Base-by-base conservation (phyloP, 2,797 vertebrate species). In the Sandelia bainsii region DNA sequence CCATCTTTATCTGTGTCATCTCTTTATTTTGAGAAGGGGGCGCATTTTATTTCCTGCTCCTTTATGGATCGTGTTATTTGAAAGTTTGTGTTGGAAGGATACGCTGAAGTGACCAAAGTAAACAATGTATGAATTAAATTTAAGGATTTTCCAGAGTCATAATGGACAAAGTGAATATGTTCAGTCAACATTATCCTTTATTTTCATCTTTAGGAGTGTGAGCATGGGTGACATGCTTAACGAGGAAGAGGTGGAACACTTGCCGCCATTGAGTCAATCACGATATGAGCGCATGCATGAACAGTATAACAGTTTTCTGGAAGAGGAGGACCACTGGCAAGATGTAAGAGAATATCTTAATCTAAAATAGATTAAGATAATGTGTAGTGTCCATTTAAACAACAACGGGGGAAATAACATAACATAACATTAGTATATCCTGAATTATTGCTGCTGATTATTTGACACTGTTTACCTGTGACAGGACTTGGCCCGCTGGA, bases 401-500 rank as follows among this genome's bases (percentile, higher is more conserved):
- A 48, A 19, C 2, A 48, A 0, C 65, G 5, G 6, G 12, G 19
- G 25, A 20, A 40, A 23, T 50, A n/a, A n/a, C n/a, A n/a, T n/a
- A n/a, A n/a, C n/a, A n/a, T n/a, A n/a, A n/a, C n/a, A n/a, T n/a
- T n/a, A n/a, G n/a, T n/a, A n/a, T n/a, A n/a, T n/a, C n/a, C n/a
- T n/a, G 50, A 39, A 37, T 46, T 25, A 58, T 58, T 2, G 1
- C 22, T 44, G 7, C 19, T 6, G 29, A 4, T 17, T 9, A 1
- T 45, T 51, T 52, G 14, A 60, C 29, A 12, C 40, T 75, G 20
- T 68, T 27, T 51, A 50, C 16, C 17, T 40, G 1, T 62, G 42
- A 42, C 82, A 99, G 98, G 97, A 99, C 65, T 90, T 99, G 86
- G 96, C 96, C 74, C 96, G 96, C 20, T 99, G 98, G 98, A 99